Percentiles rank a stretch among this genome's conserved stretches.
Evolutionary conservation across 1,140 invertebrate genomes (phyloP).

Genomic region (Drosophila insularis): DNA sequence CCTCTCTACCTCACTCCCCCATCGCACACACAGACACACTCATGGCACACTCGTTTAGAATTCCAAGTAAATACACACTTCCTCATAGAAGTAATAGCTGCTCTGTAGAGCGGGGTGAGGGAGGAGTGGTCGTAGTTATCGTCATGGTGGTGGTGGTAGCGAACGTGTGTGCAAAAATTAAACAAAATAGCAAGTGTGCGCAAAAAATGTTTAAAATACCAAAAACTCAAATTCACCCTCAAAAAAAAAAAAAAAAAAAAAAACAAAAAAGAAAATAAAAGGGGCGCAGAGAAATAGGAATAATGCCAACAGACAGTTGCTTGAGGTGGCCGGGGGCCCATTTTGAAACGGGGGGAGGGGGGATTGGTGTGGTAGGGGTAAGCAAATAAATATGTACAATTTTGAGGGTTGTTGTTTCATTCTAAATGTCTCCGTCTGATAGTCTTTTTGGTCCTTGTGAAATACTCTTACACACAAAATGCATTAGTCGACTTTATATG

Average conservation of each 20-base stretch:
- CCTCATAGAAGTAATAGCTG: conserved; percentile 14
- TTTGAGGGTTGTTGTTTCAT: conserved; percentile 37
- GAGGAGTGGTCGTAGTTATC: no score
- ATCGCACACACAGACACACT: conserved; percentile 18
- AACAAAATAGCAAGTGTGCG: conserved; percentile 67
- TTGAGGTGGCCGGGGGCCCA: not conserved
- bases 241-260: conserved; percentile 2
- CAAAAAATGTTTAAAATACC: conserved; percentile 62
- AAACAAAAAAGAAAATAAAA: not conserved
- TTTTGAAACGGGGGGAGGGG: not conserved
- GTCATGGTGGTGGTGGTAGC: not conserved
- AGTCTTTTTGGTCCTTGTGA: conserved; percentile 23
- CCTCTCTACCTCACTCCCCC: conserved; percentile 3
- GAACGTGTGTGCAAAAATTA: conserved; percentile 60
- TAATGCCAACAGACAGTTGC: not conserved
- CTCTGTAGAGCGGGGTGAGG: not conserved
- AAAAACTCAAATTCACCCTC: conserved; percentile 33
- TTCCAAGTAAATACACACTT: conserved; percentile 31
- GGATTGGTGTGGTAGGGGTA: conserved; percentile 13
- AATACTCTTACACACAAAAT: conserved; percentile 9
- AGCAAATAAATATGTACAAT: conserved; percentile 6
- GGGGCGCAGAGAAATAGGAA: conserved; percentile 1
- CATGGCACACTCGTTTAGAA: conserved; percentile 28
- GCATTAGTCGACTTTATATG: not conserved
- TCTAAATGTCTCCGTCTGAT: conserved; percentile 34